Conservation (phyloP, 1,140 invertebrate species). For the Pseudomyrmex flavicornis region DNA sequence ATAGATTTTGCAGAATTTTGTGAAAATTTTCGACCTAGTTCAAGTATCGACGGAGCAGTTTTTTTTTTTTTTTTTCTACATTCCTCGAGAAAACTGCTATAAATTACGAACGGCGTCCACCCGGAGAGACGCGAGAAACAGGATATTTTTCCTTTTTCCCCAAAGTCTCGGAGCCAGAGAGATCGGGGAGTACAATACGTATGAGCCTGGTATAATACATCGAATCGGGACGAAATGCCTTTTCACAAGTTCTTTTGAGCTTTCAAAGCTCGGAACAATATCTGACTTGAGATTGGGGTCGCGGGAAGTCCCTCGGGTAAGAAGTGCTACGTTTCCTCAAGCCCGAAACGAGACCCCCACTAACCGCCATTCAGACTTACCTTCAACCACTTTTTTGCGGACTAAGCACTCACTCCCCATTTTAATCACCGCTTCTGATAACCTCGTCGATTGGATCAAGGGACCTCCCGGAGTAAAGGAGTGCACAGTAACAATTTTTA, state of each 20-base stretch:
- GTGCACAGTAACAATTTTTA: slow-evolving; percentile 42
- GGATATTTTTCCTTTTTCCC: slow-evolving; percentile 66
- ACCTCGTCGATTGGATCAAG: slow-evolving; percentile 75
- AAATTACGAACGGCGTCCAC: slow-evolving; percentile 69
- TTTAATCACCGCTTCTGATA: slow-evolving; percentile 81
- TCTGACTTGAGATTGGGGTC: slow-evolving; percentile 82
- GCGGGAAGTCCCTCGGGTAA: slow-evolving; percentile 78
- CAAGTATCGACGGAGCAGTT: slow-evolving; percentile 6
- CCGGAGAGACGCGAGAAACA: slow-evolving; percentile 25
- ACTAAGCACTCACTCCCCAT: slow-evolving; percentile 74
- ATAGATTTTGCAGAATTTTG: background rate
- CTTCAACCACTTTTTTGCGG: slow-evolving; percentile 73
- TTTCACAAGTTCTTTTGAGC: slow-evolving; percentile 81
- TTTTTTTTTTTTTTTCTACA: slow-evolving; percentile 25
- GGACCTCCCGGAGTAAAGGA: slow-evolving; percentile 66
- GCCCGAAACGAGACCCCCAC: slow-evolving; percentile 74
- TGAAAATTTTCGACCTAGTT: background rate
- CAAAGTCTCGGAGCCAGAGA: slow-evolving; percentile 57
- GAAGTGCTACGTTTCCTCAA: slow-evolving; percentile 80
- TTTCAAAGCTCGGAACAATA: slow-evolving; percentile 82
- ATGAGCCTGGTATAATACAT: slow-evolving; percentile 79
- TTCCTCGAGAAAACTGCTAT: slow-evolving; percentile 55
- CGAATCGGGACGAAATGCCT: slow-evolving; percentile 79
- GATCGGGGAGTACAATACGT: slow-evolving; percentile 75
- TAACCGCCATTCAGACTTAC: slow-evolving; percentile 69